A percentile compares a stretch with the other conserved stretches of the same genome.
Conservation (phyloP, 2,113 vertebrate genomes). For the Archilochus colubris region DNA sequence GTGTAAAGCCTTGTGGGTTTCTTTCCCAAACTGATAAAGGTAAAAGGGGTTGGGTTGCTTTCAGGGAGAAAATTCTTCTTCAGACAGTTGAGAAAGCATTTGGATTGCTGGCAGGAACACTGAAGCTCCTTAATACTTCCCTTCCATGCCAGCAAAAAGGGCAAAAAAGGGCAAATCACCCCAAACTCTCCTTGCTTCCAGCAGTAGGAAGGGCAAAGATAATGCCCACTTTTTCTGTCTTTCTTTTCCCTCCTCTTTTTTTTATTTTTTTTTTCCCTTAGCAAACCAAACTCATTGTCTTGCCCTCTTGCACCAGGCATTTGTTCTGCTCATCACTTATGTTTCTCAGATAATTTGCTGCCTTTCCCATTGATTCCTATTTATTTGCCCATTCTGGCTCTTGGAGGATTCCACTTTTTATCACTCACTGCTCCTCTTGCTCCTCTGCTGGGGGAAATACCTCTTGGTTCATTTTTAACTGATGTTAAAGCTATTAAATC, state of each 20-base stretch:
- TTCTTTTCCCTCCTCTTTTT: too few species aligned
- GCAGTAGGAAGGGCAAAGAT: not conserved
- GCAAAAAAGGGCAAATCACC: not conserved
- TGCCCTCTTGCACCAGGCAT: not conserved
- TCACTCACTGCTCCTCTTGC: not conserved
- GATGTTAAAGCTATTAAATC: not conserved
- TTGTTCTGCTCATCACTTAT: not conserved
- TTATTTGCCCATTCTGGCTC: not conserved
- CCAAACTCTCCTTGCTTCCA: not conserved
- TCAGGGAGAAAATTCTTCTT: not conserved
- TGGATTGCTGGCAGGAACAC: not conserved
- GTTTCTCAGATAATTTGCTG: not conserved
- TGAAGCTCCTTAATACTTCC: not conserved
- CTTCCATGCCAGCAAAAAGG: not conserved
- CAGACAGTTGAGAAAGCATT: not conserved
- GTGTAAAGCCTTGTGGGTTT: not conserved
- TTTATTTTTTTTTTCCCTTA: not conserved
- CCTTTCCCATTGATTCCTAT: not conserved
- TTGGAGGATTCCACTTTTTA: not conserved
- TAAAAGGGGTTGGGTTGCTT: accelerated
- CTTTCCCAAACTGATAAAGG: not conserved
- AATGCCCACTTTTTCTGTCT: not conserved
- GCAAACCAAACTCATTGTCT: not conserved
- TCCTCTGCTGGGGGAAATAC: not conserved
- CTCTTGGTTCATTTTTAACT: not conserved